A percentile compares a stretch with the other conserved stretches of the same genome.
Evolutionary conservation across 1,140 invertebrate genomes (phyloP).

Genomic region (Druon quercuslanigerum): DNA sequence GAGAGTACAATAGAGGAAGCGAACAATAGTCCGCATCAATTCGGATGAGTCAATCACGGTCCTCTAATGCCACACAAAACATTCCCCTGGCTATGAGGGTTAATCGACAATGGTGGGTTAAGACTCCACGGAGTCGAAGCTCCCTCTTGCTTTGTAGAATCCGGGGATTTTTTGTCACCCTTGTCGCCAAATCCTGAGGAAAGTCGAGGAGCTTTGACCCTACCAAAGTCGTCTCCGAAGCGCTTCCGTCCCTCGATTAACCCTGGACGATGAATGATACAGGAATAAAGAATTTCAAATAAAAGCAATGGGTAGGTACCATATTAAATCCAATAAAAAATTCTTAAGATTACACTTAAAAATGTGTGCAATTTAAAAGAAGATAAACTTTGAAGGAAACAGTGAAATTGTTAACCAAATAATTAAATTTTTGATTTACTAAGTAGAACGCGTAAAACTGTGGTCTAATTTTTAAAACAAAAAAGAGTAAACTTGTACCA

Average conservation of each 20-base stretch:
- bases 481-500: no score
- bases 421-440: no score
- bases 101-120: neutral
- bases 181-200: neutral
- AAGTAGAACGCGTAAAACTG: no score
- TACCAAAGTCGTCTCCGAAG: neutral
- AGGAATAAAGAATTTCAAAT: no score
- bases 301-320: no score
- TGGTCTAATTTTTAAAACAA: no score
- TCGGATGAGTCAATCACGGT: constrained; percentile 63
- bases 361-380: no score
- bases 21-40: constrained; percentile 64
- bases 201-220: constrained; percentile 25
- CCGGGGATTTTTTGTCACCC: neutral
- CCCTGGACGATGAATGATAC: constrained; percentile 11
- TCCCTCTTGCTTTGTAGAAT: neutral
- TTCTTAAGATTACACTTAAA: no score
- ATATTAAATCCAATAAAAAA: no score
- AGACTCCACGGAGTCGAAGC: neutral
- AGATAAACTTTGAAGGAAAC: no score
- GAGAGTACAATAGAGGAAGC: constrained; percentile 46
- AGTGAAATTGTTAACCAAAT: no score
- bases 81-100: neutral
- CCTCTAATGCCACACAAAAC: constrained; percentile 8
- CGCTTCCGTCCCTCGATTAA: constrained; percentile 9